Base-by-base conservation (phyloP, 2,113 vertebrate species). In the Vulpes vulpes region DNA sequence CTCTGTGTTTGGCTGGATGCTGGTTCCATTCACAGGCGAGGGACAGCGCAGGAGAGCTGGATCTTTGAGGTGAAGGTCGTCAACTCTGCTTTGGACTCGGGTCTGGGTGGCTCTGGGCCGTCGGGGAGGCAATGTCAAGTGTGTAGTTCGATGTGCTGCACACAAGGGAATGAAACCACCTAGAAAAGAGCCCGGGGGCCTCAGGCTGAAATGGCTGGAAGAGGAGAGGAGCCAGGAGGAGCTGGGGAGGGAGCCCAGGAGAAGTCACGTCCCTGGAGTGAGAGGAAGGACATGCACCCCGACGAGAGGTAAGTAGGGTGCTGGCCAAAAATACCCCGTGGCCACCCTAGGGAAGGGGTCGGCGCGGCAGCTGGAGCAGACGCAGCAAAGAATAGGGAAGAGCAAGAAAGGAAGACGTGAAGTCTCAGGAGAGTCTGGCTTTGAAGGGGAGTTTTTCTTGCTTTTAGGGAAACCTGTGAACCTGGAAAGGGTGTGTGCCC, bases 271-370 rank as follows among this genome's bases (percentile, higher is more conserved):
- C 93, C 81, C 65, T 53, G 15, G 35, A 71, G 65, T 23, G 67
- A 92, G 94, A 64, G 53, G 89, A 82, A 89, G 35, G 57, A 89
- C 73, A 59, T 35, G 43, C 22, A 55, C 10, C 16, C 67, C 57
- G 27, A 43, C 1, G 1, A 82, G 82, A 92, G 92, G 91, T 95
- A 91, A 67, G 60, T 35, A 11, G 95, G 95, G 93, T 20, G 32
- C 89, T 89, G 78, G 74, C 53, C 30, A 23, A 73, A 62, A 81
- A 64, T 32, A 51, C 5, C 69, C 8, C 0, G 38, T 25, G 49
- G 53, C 51, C 57, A 14, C 15, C 57, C 57, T 38, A 78, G 92
- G 89, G 85, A 64, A n/a, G 15, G 74, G 55, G 30, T 60, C 53
- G 17, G 4, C 19, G 15, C 73, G 67, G 38, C 51, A 55, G 82